Evolutionary conservation across 2,113 vertebrate genomes (phyloP).

Genomic region (Microcebus lehilahytsara): DNA sequence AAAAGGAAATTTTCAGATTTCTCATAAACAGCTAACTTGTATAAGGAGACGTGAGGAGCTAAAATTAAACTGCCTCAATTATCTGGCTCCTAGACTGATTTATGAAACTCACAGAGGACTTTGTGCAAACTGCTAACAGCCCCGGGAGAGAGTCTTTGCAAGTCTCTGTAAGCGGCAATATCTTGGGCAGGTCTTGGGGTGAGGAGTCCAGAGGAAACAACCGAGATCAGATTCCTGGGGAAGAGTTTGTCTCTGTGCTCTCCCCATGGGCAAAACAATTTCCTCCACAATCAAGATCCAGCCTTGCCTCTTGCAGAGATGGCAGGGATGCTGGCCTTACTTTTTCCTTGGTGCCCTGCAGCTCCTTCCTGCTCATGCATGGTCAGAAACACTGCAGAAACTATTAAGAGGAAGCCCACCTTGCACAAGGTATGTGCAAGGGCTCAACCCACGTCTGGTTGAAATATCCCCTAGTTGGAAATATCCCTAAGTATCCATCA

Average conservation of each 20-base stretch:
- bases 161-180: background rate
- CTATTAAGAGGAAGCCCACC: background rate
- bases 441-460: background rate
- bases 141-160: background rate
- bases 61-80: constrained; percentile 68
- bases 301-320: background rate
- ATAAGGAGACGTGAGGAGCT: constrained; percentile 49
- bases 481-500: background rate
- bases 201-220: background rate
- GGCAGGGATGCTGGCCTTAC: too few relatives aligned
- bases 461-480: background rate
- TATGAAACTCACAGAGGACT: constrained; percentile 40
- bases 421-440: background rate
- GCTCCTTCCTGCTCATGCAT: background rate
- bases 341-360: background rate
- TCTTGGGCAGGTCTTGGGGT: background rate
- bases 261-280: fast-evolving
- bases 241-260: background rate
- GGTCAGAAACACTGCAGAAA: background rate
- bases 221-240: background rate
- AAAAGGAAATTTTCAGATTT: constrained; percentile 46
- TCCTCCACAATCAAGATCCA: background rate
- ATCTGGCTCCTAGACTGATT: constrained; percentile 46
- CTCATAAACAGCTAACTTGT: constrained; percentile 46
- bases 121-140: background rate